Conservation (phyloP, 1,140 invertebrate genomes). For the Drosophila sechellia region DNA sequence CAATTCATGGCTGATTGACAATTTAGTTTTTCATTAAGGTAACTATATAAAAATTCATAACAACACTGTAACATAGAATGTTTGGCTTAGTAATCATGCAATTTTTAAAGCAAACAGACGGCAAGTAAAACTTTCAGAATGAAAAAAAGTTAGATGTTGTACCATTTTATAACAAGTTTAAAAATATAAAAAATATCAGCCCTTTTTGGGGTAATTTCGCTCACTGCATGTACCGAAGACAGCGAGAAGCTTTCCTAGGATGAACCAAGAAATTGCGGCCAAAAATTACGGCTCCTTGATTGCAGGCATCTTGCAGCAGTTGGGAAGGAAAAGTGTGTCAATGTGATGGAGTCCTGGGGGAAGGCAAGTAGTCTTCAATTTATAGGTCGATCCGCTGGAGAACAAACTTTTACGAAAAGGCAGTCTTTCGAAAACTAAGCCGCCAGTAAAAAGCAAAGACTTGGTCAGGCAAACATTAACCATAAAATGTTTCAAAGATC, state of each 20-base stretch:
- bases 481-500: slow-evolving; percentile 3
- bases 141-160: too few species aligned
- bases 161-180: too few species aligned
- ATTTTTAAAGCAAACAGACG: background rate
- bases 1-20: slow-evolving; percentile 84
- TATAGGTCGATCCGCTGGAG: background rate
- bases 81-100: background rate
- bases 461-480: slow-evolving; percentile 16
- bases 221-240: background rate
- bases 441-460: slow-evolving; percentile 4
- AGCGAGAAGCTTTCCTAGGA: slow-evolving; percentile 13
- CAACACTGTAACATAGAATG: slow-evolving; percentile 1
- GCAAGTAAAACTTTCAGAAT: background rate
- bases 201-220: background rate
- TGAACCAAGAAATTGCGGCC: slow-evolving; percentile 26
- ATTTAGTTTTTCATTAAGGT: slow-evolving; percentile 84
- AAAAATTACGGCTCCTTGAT: slow-evolving; percentile 42
- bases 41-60: slow-evolving; percentile 28
- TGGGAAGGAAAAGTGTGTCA: slow-evolving; percentile 39
- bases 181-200: too few species aligned
- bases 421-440: background rate
- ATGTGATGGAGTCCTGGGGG: background rate
- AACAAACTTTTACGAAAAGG: background rate
- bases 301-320: slow-evolving; percentile 22
- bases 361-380: slow-evolving; percentile 14